Percentiles rank a stretch among this genome's conserved stretches.
phyloP scores from a whole-genome alignment of 1,140 invertebrate genomes.

The Leptinotarsa undecemlineata region DNA sequence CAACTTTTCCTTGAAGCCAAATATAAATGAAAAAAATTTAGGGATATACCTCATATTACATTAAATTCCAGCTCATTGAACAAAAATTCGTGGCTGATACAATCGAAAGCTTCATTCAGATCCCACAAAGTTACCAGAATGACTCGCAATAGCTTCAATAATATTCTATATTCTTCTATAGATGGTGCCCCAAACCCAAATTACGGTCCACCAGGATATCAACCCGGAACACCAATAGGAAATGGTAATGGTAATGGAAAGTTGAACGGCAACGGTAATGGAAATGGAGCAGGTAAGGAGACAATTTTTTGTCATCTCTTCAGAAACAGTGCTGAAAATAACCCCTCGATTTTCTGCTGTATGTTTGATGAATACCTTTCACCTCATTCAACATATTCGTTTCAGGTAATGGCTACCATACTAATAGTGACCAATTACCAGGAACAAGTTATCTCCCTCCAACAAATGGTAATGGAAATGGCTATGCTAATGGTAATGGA shows the following conservation, averaged over 20 bases:
- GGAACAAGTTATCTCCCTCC: constrained; percentile 44
- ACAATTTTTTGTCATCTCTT: too few species aligned
- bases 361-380: not conserved
- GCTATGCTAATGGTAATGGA: constrained; percentile 32
- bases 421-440: constrained; percentile 35
- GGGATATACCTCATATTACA: too few species aligned
- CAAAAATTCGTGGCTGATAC: too few species aligned
- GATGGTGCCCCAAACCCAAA: constrained; percentile 41
- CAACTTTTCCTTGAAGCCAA: too few species aligned
- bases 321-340: too few species aligned
- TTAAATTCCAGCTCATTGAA: too few species aligned
- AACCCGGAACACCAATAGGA: constrained; percentile 57
- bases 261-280: constrained; percentile 40
- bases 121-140: too few species aligned
- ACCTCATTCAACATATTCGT: not conserved
- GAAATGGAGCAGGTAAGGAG: constrained; percentile 19
- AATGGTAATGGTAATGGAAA: constrained; percentile 44
- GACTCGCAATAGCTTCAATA: not conserved
- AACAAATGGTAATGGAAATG: constrained; percentile 34
- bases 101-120: too few species aligned
- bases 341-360: too few species aligned
- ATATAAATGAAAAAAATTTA: too few species aligned
- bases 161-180: constrained; percentile 20
- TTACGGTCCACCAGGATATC: constrained; percentile 49
- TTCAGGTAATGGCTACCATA: constrained; percentile 35